Evolutionary conservation across 2,113 vertebrate species (phyloP).

Genomic region (Micronisus gabar): DNA sequence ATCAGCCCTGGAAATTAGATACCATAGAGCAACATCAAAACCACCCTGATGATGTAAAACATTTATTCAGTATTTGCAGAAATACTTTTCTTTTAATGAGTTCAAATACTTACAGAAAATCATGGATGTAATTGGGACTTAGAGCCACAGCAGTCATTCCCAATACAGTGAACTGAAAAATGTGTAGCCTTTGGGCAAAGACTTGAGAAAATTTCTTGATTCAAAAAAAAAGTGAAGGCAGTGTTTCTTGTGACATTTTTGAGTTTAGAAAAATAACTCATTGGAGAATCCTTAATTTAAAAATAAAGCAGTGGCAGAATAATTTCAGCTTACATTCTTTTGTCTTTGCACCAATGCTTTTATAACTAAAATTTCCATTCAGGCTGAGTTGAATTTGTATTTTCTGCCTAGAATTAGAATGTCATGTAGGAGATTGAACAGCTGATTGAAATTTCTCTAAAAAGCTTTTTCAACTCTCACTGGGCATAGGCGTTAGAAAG

Average conservation of each 20-base stretch:
- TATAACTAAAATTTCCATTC: background rate
- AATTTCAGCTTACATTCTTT: background rate
- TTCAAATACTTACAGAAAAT: background rate
- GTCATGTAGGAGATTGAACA: background rate
- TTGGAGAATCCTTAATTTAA: background rate
- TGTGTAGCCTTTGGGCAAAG: background rate
- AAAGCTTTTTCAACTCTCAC: background rate
- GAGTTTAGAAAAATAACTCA: background rate
- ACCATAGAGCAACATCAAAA: background rate
- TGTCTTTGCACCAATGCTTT: background rate
- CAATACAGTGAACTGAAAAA: background rate
- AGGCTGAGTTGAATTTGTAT: background rate
- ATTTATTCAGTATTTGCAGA: background rate
- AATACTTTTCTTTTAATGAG: background rate
- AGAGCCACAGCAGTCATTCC: background rate
- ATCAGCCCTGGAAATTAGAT: background rate
- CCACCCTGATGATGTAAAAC: background rate
- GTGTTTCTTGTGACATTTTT: background rate
- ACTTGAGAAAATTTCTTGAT: background rate
- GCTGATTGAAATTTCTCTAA: background rate
- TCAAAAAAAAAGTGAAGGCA: background rate
- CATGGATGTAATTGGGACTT: background rate
- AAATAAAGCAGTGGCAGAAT: background rate
- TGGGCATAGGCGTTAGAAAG: background rate
- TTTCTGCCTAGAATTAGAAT: background rate